Conservation (phyloP, 2,113 vertebrate genomes). For the Lepidothrix coronata region DNA sequence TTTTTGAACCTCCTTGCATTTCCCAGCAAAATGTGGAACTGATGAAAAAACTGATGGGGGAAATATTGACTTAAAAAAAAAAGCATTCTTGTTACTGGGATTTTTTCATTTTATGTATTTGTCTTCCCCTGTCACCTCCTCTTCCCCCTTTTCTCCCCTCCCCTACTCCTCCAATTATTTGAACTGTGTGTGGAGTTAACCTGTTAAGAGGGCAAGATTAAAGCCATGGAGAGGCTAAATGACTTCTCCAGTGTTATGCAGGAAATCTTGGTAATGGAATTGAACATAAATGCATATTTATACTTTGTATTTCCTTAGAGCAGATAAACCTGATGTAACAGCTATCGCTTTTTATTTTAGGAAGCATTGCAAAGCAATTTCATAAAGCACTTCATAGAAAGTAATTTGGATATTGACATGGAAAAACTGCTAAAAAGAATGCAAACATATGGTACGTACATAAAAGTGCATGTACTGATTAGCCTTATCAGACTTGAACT, state of each 20-base stretch:
- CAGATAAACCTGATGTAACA: background rate
- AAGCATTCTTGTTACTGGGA: rapidly evolving
- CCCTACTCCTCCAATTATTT: background rate
- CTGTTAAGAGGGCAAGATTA: background rate
- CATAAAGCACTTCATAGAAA: constrained; percentile 70
- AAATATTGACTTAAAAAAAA: background rate
- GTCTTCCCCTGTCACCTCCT: background rate
- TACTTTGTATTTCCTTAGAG: background rate
- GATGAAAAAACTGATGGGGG: background rate
- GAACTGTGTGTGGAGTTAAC: background rate
- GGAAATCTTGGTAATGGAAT: background rate
- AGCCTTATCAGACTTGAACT: background rate
- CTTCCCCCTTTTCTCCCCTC: background rate
- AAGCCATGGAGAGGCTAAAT: background rate
- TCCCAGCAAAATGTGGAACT: background rate
- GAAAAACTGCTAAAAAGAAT: constrained; percentile 52
- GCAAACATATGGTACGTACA: constrained; percentile 57
- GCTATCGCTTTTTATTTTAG: constrained; percentile 40
- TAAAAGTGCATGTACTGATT: background rate
- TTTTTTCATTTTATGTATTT: background rate
- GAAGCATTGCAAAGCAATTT: constrained; percentile 65
- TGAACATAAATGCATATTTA: background rate
- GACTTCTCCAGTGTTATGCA: background rate
- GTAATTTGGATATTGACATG: constrained; percentile 59
- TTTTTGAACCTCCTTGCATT: background rate